phyloP scores from a whole-genome alignment of 2,797 vertebrate species.

The Phalloptychus januarius region DNA sequence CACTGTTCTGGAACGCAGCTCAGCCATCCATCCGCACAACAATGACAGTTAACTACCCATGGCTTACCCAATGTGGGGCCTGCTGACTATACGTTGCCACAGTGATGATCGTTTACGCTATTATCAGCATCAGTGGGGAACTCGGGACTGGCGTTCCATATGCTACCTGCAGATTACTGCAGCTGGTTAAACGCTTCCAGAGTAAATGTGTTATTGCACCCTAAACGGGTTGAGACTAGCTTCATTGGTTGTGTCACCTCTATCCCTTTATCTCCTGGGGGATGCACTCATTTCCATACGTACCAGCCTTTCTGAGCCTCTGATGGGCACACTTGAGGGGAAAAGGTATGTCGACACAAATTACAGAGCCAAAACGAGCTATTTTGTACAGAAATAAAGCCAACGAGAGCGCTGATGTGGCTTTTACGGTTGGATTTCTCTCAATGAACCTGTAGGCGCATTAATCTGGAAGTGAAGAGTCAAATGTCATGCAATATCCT shows the following conservation, averaged over 20 bases:
- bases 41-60: conserved; percentile 75
- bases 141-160: conserved; percentile 59
- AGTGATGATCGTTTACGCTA: conserved; percentile 57
- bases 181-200: conserved; percentile 62
- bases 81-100: conserved; percentile 65
- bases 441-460: conserved; percentile 68
- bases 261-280: conserved; percentile 54
- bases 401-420: conserved; percentile 40
- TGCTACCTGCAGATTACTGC: conserved; percentile 60
- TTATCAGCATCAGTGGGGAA: conserved; percentile 36
- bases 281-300: conserved; percentile 67
- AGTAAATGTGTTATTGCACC: conserved; percentile 44
- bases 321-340: conserved; percentile 53
- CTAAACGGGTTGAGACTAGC: conserved; percentile 48
- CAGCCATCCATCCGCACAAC: conserved; percentile 70
- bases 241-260: conserved; percentile 74
- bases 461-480: conserved; percentile 61
- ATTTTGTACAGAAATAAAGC: conserved; percentile 52
- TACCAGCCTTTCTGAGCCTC: conserved; percentile 56
- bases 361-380: conserved; percentile 59
- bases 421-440: conserved; percentile 60
- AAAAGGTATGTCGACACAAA: conserved; percentile 54
- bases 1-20: conserved; percentile 70
- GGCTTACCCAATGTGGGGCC: conserved; percentile 57
- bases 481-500: conserved; percentile 71